Base-by-base conservation (phyloP, 2,113 vertebrate genomes). In the Actenoides lindsayi region DNA sequence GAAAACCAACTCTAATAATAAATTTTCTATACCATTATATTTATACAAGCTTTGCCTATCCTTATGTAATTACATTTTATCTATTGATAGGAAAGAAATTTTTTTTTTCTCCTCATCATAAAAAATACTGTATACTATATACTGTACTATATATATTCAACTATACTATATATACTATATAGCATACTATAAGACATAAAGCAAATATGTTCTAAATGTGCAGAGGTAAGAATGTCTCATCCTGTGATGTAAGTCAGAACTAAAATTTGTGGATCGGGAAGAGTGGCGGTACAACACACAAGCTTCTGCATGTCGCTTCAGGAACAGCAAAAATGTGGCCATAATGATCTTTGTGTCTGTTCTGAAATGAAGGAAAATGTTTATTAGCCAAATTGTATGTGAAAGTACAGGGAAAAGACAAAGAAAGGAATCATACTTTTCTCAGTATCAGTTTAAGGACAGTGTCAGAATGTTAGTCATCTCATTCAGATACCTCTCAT, bases 241-340 rank as follows among this genome's bases (percentile, higher is more conserved):
- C 31, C 17, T 54, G 17, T 46, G 13, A 44, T 44, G 14, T 27
- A 83, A 64, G 67, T 46, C 33, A 65, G 16, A 91, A 59, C 15
- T 39, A 25, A 59, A 46, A 13, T 37, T 60, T 1, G 0, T 31
- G 9, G 37, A 53, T 53, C 12, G 42, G 8, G 27, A 70, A 76
- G 18, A 2, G 0, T 62, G 24, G 10, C 1, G 2, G 9, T 60
- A 9, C 4, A 3, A 54, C 17, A 54, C 10, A 64, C 14, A 59
- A 59, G 31, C 28, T 3, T 65, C 31, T 60, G 15, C 8, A 33
- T 5, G 4, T 41, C 27, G 39, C 16, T 54, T 69, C 27, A 69
- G 67, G 10, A 88, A 46, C 1, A 88, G 57, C 13, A 84, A 62
- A 51, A 51, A 67, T 10, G 10, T 35, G 8, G 6, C 53, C 1